These are phyloP conservation scores for Coregonus suidteri DNA, from an alignment of 2,797 vertebrate genomes.

Conservation along the genomic window DNA sequence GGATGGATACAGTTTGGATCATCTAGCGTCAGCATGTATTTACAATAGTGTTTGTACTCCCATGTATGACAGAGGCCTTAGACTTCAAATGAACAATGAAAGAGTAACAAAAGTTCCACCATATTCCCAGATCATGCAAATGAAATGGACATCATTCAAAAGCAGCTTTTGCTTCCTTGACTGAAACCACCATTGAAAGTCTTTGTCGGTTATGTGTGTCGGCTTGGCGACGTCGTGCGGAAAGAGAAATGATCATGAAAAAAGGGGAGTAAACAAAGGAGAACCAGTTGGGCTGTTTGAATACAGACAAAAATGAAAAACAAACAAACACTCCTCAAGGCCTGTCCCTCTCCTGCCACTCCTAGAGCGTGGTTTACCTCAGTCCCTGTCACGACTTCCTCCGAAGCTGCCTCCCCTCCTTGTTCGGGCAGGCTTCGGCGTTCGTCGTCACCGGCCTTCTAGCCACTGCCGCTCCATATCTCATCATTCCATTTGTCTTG, in stretches of 20 bases:
- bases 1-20: background rate
- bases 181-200: background rate
- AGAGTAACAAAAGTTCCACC: background rate
- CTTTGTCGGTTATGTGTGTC: background rate
- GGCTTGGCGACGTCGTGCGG: too few species aligned
- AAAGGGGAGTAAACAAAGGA: conserved; percentile 52
- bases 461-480: too few species aligned
- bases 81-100: background rate
- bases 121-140: background rate
- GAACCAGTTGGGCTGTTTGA: conserved; percentile 54
- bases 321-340: background rate
- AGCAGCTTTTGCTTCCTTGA: background rate
- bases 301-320: conserved; percentile 27
- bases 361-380: background rate
- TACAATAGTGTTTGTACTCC: background rate
- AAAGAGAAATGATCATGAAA: conserved; percentile 23
- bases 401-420: too few species aligned
- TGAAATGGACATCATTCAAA: background rate
- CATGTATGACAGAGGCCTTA: background rate
- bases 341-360: conserved; percentile 34
- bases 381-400: conserved; percentile 13
- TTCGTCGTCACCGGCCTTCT: too few species aligned
- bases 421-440: too few species aligned
- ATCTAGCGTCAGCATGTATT: background rate
- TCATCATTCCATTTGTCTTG: too few species aligned